phyloP scores from a whole-genome alignment of 2,113 vertebrate genomes.

The Eurypyga helias region DNA sequence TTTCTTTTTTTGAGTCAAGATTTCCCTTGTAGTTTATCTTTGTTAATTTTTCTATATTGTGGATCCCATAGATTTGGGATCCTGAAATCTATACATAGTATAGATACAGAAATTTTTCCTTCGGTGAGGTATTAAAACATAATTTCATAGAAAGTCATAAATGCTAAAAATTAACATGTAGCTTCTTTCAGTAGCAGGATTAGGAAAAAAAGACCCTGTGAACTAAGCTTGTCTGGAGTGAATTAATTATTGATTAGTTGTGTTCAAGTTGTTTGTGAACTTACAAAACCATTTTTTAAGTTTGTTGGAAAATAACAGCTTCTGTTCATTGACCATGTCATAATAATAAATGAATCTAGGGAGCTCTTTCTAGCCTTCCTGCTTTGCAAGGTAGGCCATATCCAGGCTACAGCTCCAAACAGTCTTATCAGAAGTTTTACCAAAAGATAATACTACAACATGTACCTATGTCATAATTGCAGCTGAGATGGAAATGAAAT shows the following conservation, averaged over 20 bases:
- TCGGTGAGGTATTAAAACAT: too few species aligned
- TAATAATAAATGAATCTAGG: background rate
- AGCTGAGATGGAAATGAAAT: background rate
- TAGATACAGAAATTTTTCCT: too few species aligned
- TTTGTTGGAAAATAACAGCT: background rate
- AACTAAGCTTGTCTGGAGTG: background rate
- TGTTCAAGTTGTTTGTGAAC: background rate
- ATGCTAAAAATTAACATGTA: background rate
- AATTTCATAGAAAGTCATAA: background rate
- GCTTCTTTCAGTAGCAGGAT: background rate
- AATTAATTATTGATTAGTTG: background rate
- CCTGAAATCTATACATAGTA: background rate
- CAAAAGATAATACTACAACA: background rate
- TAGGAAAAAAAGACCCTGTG: background rate
- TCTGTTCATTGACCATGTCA: background rate
- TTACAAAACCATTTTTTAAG: background rate
- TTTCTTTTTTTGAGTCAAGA: background rate
- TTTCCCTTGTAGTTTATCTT: background rate
- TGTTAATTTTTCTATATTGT: background rate
- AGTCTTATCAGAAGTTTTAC: background rate
- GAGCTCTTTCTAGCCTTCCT: accelerated
- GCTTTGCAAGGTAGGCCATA: background rate
- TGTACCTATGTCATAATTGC: background rate
- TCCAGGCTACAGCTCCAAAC: background rate
- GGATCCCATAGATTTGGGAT: background rate